These are phyloP conservation scores for Sapajus apella DNA, from an alignment of 2,113 vertebrate species.

Conservation along the genomic window DNA sequence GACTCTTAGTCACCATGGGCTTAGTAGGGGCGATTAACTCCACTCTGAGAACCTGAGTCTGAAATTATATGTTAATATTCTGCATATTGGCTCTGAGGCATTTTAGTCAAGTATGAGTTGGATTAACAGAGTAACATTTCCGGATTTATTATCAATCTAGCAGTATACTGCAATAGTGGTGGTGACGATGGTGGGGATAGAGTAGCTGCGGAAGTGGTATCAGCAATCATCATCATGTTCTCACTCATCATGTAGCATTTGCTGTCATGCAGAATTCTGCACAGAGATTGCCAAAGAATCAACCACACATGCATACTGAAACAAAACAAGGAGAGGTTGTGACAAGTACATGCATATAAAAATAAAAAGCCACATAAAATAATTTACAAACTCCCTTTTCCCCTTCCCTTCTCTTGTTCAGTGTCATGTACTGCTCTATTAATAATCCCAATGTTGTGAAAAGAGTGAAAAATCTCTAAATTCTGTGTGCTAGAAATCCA, in stretches of 20 bases:
- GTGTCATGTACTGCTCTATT: not conserved
- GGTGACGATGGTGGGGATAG: not conserved
- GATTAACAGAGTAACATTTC: not conserved
- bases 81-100: not conserved
- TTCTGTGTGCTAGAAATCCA: not conserved
- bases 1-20: too few relatives aligned
- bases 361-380: not conserved
- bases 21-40: not conserved
- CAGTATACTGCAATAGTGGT: accelerated
- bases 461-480: not conserved
- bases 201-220: not conserved
- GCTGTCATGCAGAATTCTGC: not conserved
- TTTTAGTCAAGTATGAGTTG: not conserved
- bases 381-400: not conserved
- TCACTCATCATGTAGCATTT: not conserved
- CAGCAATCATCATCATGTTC: not conserved
- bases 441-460: not conserved
- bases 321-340: not conserved
- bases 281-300: slow-evolving; percentile 16
- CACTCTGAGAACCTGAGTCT: not conserved
- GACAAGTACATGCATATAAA: not conserved
- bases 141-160: accelerated
- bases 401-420: not conserved
- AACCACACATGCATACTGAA: not conserved
- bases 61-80: not conserved